A percentile compares a stretch with the other conserved stretches of the same genome.
These are phyloP conservation scores for Ricordea florida DNA, from an alignment of 92 coral and sea anemone genomes.

Conservation along the genomic window DNA sequence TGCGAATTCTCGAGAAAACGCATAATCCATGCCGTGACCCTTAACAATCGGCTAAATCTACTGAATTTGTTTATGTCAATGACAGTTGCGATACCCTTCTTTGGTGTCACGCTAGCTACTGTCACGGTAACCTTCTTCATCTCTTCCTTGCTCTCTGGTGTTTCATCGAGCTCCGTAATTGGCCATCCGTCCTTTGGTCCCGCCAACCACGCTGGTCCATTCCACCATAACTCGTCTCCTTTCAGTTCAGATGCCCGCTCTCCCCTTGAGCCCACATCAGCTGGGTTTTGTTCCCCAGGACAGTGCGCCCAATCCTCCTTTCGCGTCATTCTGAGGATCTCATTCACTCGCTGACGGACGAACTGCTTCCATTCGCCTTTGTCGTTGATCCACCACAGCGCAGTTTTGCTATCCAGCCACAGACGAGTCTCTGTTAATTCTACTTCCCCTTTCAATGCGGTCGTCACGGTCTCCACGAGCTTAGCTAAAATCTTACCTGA, in stretches of 20 bases:
- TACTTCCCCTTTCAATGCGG: neutral
- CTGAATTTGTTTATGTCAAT: neutral
- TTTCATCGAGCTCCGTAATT: neutral
- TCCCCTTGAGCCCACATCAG: constrained; percentile 32
- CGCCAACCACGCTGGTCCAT: constrained; percentile 31
- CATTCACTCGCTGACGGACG: constrained; percentile 49
- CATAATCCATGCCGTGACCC: constrained; percentile 23
- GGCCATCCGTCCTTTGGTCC: constrained; percentile 15
- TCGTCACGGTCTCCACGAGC: constrained; percentile 18
- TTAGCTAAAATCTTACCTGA: neutral
- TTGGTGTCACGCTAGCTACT: neutral
- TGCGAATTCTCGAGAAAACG: neutral
- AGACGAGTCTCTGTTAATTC: neutral
- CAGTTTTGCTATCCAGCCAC: constrained; percentile 58
- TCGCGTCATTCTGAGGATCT: constrained; percentile 12
- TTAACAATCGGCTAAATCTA: neutral
- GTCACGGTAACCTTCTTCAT: constrained; percentile 10
- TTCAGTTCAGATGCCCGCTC: neutral
- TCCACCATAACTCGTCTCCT: constrained; percentile 34
- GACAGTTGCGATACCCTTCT: neutral
- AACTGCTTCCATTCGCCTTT: constrained; percentile 36
- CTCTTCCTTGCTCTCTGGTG: constrained; percentile 9
- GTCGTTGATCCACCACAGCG: constrained; percentile 47
- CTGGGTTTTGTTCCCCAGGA: constrained; percentile 26
- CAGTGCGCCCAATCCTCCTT: constrained; percentile 49